Evolutionary conservation across 1,140 invertebrate species (phyloP).

Genomic region (Dinoponera quadriceps): DNA sequence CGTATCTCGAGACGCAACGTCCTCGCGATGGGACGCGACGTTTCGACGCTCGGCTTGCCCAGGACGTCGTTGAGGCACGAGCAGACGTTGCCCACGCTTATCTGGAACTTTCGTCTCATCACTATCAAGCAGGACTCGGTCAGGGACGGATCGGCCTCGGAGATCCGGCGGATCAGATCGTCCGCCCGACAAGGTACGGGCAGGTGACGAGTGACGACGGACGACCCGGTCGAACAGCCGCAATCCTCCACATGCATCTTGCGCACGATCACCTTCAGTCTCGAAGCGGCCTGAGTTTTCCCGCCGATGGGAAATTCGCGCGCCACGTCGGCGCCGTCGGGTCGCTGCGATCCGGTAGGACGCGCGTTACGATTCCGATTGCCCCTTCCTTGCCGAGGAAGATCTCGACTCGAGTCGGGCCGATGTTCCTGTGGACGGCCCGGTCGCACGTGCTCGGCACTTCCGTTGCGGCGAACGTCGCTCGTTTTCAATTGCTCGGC

Average conservation of each 20-base stretch:
- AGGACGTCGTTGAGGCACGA: slow-evolving; percentile 70
- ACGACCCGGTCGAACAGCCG: no score
- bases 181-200: slow-evolving; percentile 69
- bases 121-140: slow-evolving; percentile 45
- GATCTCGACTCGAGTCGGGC: slow-evolving; percentile 51
- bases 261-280: slow-evolving; percentile 48
- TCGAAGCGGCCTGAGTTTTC: neutral
- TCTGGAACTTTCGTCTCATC: slow-evolving; percentile 66
- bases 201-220: slow-evolving; percentile 27
- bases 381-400: slow-evolving; percentile 35
- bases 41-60: slow-evolving; percentile 21
- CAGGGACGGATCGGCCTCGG: slow-evolving; percentile 63
- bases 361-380: slow-evolving; percentile 26
- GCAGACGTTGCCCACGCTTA: slow-evolving; percentile 61
- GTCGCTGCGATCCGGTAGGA: neutral
- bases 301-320: neutral
- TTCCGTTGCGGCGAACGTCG: neutral
- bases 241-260: neutral
- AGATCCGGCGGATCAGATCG: slow-evolving; percentile 60
- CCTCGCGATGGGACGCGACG: neutral
- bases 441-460: neutral
- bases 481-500: neutral
- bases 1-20: slow-evolving; percentile 65
- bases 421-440: neutral
- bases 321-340: neutral